Evolutionary conservation across 2,888 invertebrate genomes (phyloP).

Genomic region (Eurytoma californica): DNA sequence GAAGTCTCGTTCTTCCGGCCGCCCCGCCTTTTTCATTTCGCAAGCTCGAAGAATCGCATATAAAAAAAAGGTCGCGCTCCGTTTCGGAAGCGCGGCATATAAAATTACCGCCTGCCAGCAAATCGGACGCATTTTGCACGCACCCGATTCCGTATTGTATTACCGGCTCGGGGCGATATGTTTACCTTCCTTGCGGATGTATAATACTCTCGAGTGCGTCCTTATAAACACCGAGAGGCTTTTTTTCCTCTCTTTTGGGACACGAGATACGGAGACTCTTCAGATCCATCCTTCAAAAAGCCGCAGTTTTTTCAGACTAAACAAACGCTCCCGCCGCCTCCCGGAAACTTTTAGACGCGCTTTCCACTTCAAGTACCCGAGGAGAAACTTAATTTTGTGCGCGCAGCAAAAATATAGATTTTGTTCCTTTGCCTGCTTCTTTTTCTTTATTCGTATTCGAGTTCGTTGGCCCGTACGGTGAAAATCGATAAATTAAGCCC

Average conservation of each 20-base stretch:
- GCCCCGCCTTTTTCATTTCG: slow-evolving; percentile 9
- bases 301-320: neutral
- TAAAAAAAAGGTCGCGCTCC: neutral
- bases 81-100: slow-evolving; percentile 12
- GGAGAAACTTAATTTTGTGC: too few relatives aligned
- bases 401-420: too few relatives aligned
- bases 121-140: neutral
- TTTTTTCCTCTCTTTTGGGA: neutral
- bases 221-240: slow-evolving; percentile 16
- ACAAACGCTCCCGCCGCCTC: too few relatives aligned
- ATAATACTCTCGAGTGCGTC: slow-evolving; percentile 11
- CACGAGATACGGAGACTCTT: neutral
- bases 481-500: too few relatives aligned
- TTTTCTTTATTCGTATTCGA: too few relatives aligned
- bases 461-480: too few relatives aligned
- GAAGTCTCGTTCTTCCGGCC: too few relatives aligned
- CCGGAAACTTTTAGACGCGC: too few relatives aligned
- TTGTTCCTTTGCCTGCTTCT: too few relatives aligned
- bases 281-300: too few relatives aligned
- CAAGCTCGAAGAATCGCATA: slow-evolving; percentile 4
- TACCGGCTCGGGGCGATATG: slow-evolving; percentile 9
- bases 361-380: too few relatives aligned
- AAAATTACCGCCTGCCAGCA: slow-evolving; percentile 29
- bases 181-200: slow-evolving; percentile 27
- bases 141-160: slow-evolving; percentile 16